A percentile compares a stretch with the other conserved stretches of the same genome.
Evolutionary conservation across 2,888 invertebrate genomes (phyloP).

Genomic region (Labia minor): DNA sequence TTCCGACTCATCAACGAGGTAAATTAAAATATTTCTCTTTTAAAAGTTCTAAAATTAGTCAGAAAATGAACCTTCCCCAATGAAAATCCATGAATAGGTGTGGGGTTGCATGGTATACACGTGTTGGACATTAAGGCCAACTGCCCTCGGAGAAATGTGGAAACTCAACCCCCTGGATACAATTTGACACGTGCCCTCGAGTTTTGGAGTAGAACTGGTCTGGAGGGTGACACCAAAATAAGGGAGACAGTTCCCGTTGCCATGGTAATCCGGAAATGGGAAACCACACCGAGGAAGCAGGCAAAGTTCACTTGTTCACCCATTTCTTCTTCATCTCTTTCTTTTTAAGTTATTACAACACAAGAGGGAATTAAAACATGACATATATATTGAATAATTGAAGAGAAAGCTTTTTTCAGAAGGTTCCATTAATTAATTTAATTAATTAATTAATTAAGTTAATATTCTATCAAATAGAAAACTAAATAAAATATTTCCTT

Average conservation of each 20-base stretch:
- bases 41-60: constrained; percentile 8
- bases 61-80: not conserved
- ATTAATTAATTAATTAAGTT: too few relatives aligned
- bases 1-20: not conserved
- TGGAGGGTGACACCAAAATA: not conserved
- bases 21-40: not conserved
- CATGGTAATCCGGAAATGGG: not conserved
- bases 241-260: not conserved
- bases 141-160: not conserved
- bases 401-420: too few relatives aligned
- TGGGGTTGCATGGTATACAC: not conserved
- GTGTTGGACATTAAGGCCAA: constrained; percentile 7
- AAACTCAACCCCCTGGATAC: not conserved
- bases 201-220: not conserved
- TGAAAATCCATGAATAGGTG: too few relatives aligned
- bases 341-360: too few relatives aligned
- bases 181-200: constrained; percentile 7
- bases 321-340: not conserved
- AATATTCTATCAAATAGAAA: too few relatives aligned
- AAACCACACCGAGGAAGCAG: not conserved
- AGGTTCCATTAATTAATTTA: too few relatives aligned
- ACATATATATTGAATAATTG: too few relatives aligned
- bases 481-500: too few relatives aligned
- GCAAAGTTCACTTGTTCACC: not conserved
- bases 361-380: too few relatives aligned